phyloP scores from a whole-genome alignment of 2,888 invertebrate species.

The Entomobrya multifasciata region DNA sequence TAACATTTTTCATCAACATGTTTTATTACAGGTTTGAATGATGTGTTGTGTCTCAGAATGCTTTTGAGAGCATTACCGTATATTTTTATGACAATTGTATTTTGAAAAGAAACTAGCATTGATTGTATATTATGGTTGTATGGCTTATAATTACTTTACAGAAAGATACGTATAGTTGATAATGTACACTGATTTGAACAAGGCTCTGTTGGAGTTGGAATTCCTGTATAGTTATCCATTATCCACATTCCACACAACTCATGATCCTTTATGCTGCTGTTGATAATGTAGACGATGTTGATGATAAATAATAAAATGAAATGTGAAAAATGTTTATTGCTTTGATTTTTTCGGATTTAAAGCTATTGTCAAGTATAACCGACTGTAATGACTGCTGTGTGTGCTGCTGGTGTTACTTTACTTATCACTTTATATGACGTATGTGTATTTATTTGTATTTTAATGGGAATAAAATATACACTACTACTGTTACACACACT shows the following conservation, averaged over 20 bases:
- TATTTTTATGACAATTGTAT: no score
- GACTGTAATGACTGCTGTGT: slow-evolving; percentile 54
- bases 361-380: slow-evolving; percentile 58
- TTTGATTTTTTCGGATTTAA: slow-evolving; percentile 58
- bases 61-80: no score
- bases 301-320: slow-evolving; percentile 48
- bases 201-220: slow-evolving; percentile 41
- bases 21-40: no score
- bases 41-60: no score
- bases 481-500: no score
- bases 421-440: no score
- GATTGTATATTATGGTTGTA: not conserved
- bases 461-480: slow-evolving; percentile 31
- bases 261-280: no score
- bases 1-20: no score
- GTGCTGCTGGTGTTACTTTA: no score
- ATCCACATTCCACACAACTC: slow-evolving; percentile 70
- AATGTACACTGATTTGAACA: no score
- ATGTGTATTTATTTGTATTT: slow-evolving; percentile 59
- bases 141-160: slow-evolving; percentile 54
- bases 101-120: no score
- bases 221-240: slow-evolving; percentile 55
- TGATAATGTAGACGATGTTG: not conserved
- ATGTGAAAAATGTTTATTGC: slow-evolving; percentile 41
- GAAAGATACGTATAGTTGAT: not conserved